Evolutionary conservation across 2,113 vertebrate genomes (phyloP).

Genomic region (Ptyas mucosa): DNA sequence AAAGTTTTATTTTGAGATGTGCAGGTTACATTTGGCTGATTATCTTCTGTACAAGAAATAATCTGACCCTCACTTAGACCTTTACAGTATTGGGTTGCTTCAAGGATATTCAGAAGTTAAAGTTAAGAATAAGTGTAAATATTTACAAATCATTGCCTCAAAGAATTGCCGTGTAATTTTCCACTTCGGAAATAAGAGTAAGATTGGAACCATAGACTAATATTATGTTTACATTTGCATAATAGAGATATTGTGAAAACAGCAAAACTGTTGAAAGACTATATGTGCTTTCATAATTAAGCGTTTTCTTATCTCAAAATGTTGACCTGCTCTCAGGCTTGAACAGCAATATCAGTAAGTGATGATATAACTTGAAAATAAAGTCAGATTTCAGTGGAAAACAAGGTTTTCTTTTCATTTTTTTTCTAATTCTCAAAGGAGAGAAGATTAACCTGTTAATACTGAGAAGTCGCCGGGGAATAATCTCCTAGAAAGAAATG

Average conservation of each 20-base stretch:
- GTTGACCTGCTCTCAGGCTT: not conserved
- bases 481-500: constrained; percentile 34
- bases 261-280: not conserved
- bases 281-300: not conserved
- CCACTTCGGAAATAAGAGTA: not conserved
- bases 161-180: constrained; percentile 12
- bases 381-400: not conserved
- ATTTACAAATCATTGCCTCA: constrained; percentile 1
- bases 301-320: not conserved
- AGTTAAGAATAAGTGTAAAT: constrained; percentile 1
- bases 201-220: not conserved
- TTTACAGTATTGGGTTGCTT: not conserved
- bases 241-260: not conserved
- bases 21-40: not conserved
- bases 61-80: not conserved
- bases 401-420: not conserved
- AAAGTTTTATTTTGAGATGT: not conserved
- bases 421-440: not conserved
- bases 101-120: not conserved
- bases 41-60: not conserved
- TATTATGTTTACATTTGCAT: not conserved
- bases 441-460: not conserved
- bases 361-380: not conserved
- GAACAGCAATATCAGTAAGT: not conserved
- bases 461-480: not conserved